Evolutionary conservation across 2,888 invertebrate genomes (phyloP).

Genomic region (Macropis europaea): DNA sequence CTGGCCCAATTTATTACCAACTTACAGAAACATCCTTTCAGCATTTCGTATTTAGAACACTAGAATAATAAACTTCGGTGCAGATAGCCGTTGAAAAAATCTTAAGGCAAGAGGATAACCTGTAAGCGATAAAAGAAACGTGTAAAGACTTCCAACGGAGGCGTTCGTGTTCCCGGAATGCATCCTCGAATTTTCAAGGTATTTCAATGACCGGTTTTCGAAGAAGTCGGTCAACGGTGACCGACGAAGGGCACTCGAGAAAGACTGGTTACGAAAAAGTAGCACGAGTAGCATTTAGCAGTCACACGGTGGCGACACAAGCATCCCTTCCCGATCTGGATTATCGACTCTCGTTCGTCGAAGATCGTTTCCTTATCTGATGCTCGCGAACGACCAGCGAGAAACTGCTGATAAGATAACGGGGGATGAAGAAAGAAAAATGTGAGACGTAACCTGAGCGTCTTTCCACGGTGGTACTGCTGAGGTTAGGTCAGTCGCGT

Average conservation of each 20-base stretch:
- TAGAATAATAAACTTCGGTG: no score
- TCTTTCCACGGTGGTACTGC: no score
- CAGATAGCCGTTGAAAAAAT: no score
- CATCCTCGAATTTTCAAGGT: constrained; percentile 38
- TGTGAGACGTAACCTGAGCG: no score
- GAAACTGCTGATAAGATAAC: constrained; percentile 56
- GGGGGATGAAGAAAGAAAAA: constrained; percentile 8
- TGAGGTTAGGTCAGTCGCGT: no score
- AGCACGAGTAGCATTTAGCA: constrained; percentile 40
- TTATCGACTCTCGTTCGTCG: constrained; percentile 37
- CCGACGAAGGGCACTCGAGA: constrained; percentile 34
- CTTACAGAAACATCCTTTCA: no score
- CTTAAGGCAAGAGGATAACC: no score
- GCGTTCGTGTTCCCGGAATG: not conserved
- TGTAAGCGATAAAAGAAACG: not conserved
- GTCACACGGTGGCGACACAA: constrained; percentile 13
- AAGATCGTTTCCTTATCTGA: constrained; percentile 48
- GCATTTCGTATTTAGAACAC: no score
- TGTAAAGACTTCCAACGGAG: not conserved
- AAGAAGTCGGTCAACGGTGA: constrained; percentile 43
- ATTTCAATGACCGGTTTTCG: constrained; percentile 27
- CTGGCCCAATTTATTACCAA: no score
- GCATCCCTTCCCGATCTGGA: constrained; percentile 41
- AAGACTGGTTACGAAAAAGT: constrained; percentile 41
- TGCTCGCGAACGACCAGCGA: constrained; percentile 38